Evolutionary conservation across 2,113 vertebrate species (phyloP), one percentile per base, ranked within the genome.

Genomic region (Odocoileus virginianus): DNA sequence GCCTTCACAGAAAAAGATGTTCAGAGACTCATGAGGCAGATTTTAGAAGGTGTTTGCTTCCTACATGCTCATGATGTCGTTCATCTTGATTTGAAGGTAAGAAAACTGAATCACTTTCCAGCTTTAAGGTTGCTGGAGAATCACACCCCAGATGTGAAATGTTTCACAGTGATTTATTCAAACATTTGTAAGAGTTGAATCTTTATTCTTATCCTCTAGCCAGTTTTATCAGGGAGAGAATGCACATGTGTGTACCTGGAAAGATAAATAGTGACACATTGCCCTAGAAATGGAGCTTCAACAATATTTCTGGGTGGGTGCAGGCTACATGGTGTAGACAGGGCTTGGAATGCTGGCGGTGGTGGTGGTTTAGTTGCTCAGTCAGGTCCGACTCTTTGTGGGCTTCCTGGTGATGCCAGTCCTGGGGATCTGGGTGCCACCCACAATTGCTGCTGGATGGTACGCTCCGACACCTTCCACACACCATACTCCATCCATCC

Each of bases 1-100:
- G 99, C 99, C 79, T 99, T 99, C 98, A 99, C 99, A n/a, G 99
- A 99, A 98, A 99, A 98, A 96, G 99, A 99, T 60, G 99, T 99
- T 60, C 99, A 99, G 89, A 99, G 99, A 95, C 99, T 99, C 93
- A 99, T 99, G 98, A 98, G 98, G 97, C 99, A 99, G 98, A 99
- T 99, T 97, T 98, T 99, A 67, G 99, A 97, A 71, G 99, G 99
- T 1, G 99, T 99, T 98, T 98, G 99, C 7, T 99, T 99, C 98
- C 98, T 99, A 96, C 99, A 99, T 45, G 98, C 98, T 88, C 99
- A 99, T 96, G 99, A 99, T 30, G 99, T 99, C 58, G 99, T 99
- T 97, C 99, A 99, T 98, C 99, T 99, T 94, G 99, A 99, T 97
- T 98, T 99, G 93, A 99, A 99, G 98, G 99, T 99, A 98, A 98